Evolutionary conservation across 2,888 invertebrate genomes (phyloP).

Genomic region (Epistrophella euchroma): DNA sequence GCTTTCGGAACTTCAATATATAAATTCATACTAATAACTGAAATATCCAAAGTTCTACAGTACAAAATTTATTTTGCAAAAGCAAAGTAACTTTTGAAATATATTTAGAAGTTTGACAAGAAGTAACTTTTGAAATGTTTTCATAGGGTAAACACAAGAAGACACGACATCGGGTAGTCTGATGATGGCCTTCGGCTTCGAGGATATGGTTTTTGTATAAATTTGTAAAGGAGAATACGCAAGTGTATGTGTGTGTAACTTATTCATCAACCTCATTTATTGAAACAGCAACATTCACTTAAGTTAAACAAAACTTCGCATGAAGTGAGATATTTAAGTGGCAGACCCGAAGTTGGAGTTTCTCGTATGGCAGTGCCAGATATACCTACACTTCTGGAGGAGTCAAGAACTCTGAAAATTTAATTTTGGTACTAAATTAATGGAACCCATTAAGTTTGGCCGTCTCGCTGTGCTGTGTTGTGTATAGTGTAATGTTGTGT

Average conservation of each 20-base stretch:
- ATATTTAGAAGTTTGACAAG: not conserved
- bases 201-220: not conserved
- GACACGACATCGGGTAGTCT: not conserved
- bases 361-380: not conserved
- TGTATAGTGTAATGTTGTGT: not conserved
- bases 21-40: not conserved
- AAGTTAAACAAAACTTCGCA: slow-evolving; percentile 67
- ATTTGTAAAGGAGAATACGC: not conserved
- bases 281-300: slow-evolving; percentile 59
- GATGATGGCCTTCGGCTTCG: slow-evolving; percentile 10
- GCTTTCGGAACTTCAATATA: not conserved
- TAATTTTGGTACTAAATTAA: slow-evolving; percentile 64
- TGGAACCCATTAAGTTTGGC: slow-evolving; percentile 52
- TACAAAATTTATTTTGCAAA: slow-evolving; percentile 3
- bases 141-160: slow-evolving; percentile 5
- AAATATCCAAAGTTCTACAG: slow-evolving; percentile 12
- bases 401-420: slow-evolving; percentile 50
- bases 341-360: slow-evolving; percentile 48
- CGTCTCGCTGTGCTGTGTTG: not conserved
- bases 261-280: slow-evolving; percentile 54
- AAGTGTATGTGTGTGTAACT: not conserved
- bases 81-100: slow-evolving; percentile 28
- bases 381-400: not conserved
- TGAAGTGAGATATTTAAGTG: slow-evolving; percentile 59
- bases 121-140: slow-evolving; percentile 31